Evolutionary conservation across 2,888 invertebrate species (phyloP), one percentile per base, ranked within the genome.

Genomic region (Isoperla grammatica): DNA sequence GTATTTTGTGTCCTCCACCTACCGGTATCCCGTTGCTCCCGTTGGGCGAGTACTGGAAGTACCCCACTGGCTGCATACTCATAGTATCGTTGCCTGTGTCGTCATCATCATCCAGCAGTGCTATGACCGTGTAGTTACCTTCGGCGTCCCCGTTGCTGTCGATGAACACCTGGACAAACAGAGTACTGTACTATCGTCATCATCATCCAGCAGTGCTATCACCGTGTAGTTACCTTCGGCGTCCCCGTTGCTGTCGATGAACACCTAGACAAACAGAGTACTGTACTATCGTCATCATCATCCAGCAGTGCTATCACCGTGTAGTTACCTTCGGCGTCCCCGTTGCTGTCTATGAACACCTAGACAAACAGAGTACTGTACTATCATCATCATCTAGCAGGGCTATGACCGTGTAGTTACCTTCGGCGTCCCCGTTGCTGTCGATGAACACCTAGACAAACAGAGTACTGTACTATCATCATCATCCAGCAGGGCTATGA

Each of bases 201-300:
- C 75, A 2, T 88, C 85, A 48, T 82, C 82, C 63, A 88, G 78
- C 54, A 92, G 75, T 0, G 90, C 86, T 20, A 94, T 84, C 1
- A 95, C 87, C 0, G 93, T 90, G 74, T 89, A 95, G 75, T 95
- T 95, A 0, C 93, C 94, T 70, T 94, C 92, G 0, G 94, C 92
- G 69, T 95, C 93, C 0, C 95, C 95, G 64, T 89, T 87, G 2
- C 80, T 82, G 72, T 95, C 93, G 69, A 95, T 92, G 67, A 85
- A 86, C 9, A 89, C 87, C 89, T 89, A n/a, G n/a, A n/a, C n/a
- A n/a, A n/a, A n/a, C n/a, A n/a, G n/a, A n/a, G n/a, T n/a, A n/a
- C n/a, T n/a, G n/a, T 74, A 0, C 78, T 79, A 65, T 75, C 77
- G 63, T 74, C 72, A 9, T 78, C 75, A 2, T 88, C 85, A 48